Conservation (phyloP, 2,113 vertebrate genomes). For the Castor canadensis region DNA sequence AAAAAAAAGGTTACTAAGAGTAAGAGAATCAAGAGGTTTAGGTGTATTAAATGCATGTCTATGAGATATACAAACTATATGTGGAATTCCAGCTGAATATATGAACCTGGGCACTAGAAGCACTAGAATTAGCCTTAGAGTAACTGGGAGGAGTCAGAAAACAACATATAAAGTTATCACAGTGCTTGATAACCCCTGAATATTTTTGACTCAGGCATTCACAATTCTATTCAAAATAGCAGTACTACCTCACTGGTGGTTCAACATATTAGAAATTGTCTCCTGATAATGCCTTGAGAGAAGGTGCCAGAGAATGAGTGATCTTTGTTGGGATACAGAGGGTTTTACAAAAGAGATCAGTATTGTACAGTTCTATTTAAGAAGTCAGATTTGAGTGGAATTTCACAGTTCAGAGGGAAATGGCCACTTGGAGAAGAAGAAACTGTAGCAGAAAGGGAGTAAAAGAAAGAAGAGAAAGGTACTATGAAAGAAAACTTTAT, state of each 20-base stretch:
- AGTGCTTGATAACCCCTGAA: background rate
- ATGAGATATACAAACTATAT: background rate
- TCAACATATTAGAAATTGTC: background rate
- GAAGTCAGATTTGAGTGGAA: background rate
- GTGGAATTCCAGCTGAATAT: background rate
- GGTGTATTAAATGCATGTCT: background rate
- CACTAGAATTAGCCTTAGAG: background rate
- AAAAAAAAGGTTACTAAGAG: background rate
- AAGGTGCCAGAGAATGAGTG: background rate
- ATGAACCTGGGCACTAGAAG: background rate
- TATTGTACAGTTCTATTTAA: background rate
- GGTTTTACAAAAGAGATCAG: background rate
- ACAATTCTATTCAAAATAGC: background rate
- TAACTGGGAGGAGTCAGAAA: background rate
- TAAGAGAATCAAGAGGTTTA: background rate
- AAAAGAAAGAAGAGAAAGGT: background rate
- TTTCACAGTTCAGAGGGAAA: background rate
- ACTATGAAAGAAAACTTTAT: slow-evolving; percentile 6
- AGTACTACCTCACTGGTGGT: background rate
- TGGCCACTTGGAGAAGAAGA: background rate
- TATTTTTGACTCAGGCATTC: background rate
- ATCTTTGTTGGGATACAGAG: background rate
- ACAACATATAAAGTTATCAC: background rate
- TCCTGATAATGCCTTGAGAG: background rate
- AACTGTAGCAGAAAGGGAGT: background rate